Evolutionary conservation across 2,888 invertebrate species (phyloP).

Genomic region (Lissonota sp.): DNA sequence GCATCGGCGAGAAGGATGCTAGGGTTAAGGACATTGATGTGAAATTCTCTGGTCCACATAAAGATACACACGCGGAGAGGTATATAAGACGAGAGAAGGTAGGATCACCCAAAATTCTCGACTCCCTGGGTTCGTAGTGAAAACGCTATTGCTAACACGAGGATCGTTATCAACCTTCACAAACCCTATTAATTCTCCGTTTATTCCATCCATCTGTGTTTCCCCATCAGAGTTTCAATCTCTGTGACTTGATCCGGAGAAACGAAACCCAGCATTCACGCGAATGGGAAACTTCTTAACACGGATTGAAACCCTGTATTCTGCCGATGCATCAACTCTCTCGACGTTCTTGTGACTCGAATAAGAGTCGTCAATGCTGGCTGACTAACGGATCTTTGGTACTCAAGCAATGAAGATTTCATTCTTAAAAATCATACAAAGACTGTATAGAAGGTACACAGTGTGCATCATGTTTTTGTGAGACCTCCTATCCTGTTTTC

Average conservation of each 20-base stretch:
- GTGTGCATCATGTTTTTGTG: not conserved
- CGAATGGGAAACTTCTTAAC: constrained; percentile 36
- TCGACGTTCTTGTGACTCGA: constrained; percentile 1
- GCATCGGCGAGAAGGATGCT: not conserved
- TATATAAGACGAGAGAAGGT: constrained; percentile 60
- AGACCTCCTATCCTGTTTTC: not conserved
- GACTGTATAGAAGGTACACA: not conserved
- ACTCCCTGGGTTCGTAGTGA: constrained; percentile 37
- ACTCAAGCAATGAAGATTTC: constrained; percentile 82
- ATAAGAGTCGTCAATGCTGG: constrained; percentile 61
- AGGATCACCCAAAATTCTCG: constrained; percentile 60
- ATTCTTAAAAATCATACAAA: constrained; percentile 71
- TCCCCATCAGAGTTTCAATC: constrained; percentile 26
- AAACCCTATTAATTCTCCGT: constrained; percentile 50
- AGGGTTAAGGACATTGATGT: constrained; percentile 11
- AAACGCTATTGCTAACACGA: constrained; percentile 22
- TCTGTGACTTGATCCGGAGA: constrained; percentile 21
- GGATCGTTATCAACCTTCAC: constrained; percentile 39
- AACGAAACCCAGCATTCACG: constrained; percentile 44
- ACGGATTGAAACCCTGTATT: constrained; percentile 79
- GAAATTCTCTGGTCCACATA: constrained; percentile 69
- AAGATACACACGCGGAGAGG: constrained; percentile 1
- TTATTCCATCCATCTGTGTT: constrained; percentile 27
- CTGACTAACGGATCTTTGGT: constrained; percentile 76
- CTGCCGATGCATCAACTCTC: constrained; percentile 67